phyloP scores from a whole-genome alignment of 2,797 vertebrate species.

The Chanos chanos region DNA sequence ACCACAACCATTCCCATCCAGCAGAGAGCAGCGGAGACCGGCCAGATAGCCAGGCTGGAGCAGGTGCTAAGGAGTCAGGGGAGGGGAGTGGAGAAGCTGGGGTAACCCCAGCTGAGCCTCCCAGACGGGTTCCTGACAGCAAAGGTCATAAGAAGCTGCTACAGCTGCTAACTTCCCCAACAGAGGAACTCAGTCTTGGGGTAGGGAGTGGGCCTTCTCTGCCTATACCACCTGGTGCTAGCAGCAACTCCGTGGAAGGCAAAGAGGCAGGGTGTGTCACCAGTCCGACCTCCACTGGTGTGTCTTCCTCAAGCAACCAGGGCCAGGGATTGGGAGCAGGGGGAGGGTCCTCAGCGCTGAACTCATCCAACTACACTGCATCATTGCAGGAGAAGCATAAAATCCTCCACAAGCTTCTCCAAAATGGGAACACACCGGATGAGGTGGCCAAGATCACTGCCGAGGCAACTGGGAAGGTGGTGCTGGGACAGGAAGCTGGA shows the following conservation, averaged over 20 bases:
- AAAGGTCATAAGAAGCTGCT: slow-evolving; percentile 93
- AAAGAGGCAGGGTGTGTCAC: slow-evolving; percentile 83
- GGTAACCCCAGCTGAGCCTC: too few species aligned
- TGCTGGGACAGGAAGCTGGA: slow-evolving; percentile 62
- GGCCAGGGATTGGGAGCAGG: too few species aligned
- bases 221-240: slow-evolving; percentile 57
- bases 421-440: slow-evolving; percentile 95
- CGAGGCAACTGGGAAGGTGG: slow-evolving; percentile 92
- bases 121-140: slow-evolving; percentile 76
- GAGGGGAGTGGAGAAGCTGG: too few species aligned
- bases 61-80: slow-evolving; percentile 75
- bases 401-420: slow-evolving; percentile 95
- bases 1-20: slow-evolving; percentile 82
- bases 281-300: slow-evolving; percentile 89
- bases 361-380: too few species aligned
- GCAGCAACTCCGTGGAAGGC: slow-evolving; percentile 70
- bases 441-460: slow-evolving; percentile 97
- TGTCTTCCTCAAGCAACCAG: slow-evolving; percentile 87
- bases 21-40: too few species aligned
- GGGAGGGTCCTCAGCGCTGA: too few species aligned
- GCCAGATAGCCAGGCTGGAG: slow-evolving; percentile 70
- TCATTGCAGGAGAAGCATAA: slow-evolving; percentile 96
- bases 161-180: slow-evolving; percentile 90
- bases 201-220: slow-evolving; percentile 51
- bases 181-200: slow-evolving; percentile 81